Conservation (phyloP, 2,113 vertebrate genomes). For the Sebastes schlegelii region DNA sequence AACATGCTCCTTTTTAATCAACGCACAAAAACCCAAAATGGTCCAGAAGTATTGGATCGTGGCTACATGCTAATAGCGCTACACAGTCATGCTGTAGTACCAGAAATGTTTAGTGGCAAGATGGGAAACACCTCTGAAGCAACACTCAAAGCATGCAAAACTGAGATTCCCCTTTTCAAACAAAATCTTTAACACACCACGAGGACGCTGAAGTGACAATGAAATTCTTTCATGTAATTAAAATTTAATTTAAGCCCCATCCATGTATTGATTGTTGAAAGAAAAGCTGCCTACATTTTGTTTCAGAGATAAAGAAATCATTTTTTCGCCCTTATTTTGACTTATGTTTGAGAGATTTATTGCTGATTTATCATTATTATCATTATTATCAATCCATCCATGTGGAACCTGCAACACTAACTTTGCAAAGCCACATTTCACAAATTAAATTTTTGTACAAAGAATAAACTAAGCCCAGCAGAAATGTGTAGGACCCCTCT, state of each 20-base stretch:
- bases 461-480: not conserved
- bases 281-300: not conserved
- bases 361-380: not conserved
- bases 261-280: not conserved
- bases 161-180: constrained; percentile 3
- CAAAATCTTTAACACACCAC: not conserved
- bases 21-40: constrained; percentile 25
- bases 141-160: not conserved
- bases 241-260: constrained; percentile 24
- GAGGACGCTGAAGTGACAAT: not conserved
- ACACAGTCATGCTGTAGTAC: constrained; percentile 15
- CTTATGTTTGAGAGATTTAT: not conserved
- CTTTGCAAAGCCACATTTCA: not conserved
- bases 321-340: not conserved
- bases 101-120: constrained; percentile 1
- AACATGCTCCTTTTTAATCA: constrained; percentile 76
- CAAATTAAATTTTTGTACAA: not conserved
- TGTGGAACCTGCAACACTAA: not conserved
- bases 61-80: constrained; percentile 49
- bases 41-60: constrained; percentile 34
- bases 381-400: not conserved
- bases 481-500: not conserved
- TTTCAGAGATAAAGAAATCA: not conserved
- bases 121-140: constrained; percentile 16
- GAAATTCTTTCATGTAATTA: constrained; percentile 37